Base-by-base conservation (phyloP, 2,888 invertebrate genomes). In the Pseudeuparius sepicola region DNA sequence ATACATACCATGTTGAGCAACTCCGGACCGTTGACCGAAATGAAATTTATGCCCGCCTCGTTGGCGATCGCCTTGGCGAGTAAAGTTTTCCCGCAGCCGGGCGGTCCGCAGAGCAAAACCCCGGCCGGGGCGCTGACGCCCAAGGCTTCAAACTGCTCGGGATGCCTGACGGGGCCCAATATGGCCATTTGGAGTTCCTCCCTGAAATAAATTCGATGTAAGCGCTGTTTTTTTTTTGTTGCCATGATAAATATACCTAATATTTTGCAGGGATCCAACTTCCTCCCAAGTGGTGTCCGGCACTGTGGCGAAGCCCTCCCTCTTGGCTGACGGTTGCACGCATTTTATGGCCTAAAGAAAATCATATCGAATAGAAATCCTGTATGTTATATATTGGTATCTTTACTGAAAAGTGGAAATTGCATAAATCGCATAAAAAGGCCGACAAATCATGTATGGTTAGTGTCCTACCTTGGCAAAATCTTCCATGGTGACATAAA, bases 1-100 rank as follows among this genome's bases (percentile, higher is more conserved):
- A n/a, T 10, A 25, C 6, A 63, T 61, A 87, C 87, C 97, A 97
- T 98, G 57, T 93, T 97, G 37, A 98, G 68, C 34, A 98, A 64
- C 63, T 98, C 98, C 1, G 98, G 97, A 10, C 98, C 98, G 66
- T 97, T 98, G 1, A 98, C 94, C 4, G 94, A 93, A 51, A 98
- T 93, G 52, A 98, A 98, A 65, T 97, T 98, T 24, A 98, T 88
- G 17, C 94, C 94, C 23, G 96, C 92, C 65, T 98, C 97, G 65
- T 97, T 97, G 1, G 98, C 97, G 23, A 98, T 81, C 14, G 97
- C 98, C 69, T 98, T 98, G 2, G 97, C 98, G 32, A 98, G 64
- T 15, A 98, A 67, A 0, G 98, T 98, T 68, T 98, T 98, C 30
- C 88, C 88, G 57, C 88, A 88, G 34, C 97, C 97, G 4, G 97